Conservation (phyloP, 2,888 invertebrate genomes). For the Synergus umbraculus region DNA sequence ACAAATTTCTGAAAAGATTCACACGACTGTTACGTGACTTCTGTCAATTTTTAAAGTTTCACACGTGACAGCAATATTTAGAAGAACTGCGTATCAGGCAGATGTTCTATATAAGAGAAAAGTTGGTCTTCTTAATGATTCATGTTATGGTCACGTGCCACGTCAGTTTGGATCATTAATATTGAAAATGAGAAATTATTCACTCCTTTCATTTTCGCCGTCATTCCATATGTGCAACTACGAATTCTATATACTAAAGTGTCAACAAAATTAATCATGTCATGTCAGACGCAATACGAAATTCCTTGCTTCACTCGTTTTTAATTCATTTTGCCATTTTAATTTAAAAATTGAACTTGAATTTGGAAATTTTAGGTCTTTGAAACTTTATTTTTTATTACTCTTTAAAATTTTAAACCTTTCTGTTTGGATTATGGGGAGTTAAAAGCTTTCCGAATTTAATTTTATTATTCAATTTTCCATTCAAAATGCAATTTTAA, state of each 20-base stretch:
- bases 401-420: background rate
- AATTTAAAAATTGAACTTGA: background rate
- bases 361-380: background rate
- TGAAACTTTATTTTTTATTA: background rate
- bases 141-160: constrained; percentile 7
- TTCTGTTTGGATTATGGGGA: background rate
- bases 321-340: too few species aligned
- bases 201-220: background rate
- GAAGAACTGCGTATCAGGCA: constrained; percentile 25
- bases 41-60: constrained; percentile 38
- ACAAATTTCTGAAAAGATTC: constrained; percentile 46
- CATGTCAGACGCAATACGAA: background rate
- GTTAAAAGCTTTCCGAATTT: background rate
- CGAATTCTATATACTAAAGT: background rate
- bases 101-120: background rate
- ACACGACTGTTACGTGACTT: constrained; percentile 46
- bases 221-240: background rate
- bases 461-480: background rate
- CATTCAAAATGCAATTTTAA: background rate
- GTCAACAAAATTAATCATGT: background rate
- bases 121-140: constrained; percentile 2
- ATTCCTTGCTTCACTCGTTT: background rate
- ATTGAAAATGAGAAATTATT: constrained; percentile 12
- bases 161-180: background rate
- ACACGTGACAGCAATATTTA: constrained; percentile 21